Evolutionary conservation across 2,113 vertebrate genomes (phyloP), one percentile per base, ranked within the genome.

Genomic region (Indri indri): DNA sequence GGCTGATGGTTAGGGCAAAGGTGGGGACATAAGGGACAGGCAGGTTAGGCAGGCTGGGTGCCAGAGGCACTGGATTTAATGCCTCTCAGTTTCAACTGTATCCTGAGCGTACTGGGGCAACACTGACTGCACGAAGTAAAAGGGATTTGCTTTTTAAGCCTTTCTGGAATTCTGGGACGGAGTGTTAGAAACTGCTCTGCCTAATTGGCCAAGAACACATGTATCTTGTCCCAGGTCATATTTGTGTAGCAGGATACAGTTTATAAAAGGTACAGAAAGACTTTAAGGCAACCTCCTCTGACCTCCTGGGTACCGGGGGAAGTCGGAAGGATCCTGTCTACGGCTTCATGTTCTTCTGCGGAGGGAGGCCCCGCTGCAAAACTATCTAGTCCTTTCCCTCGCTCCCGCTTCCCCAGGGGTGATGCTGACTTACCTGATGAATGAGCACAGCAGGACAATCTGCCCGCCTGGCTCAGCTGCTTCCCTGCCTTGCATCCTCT

Each of bases 261-360:
- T 73, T 70, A 9, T 59, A 45, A 71, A 66, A 89, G 59, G 34
- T 66, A 37, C 6, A 83, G 1, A 13, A 59, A 76, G 23, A 37
- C 32, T 63, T 61, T 11, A 83, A 73, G 8, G 18, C 7, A 74
- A 34, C 10, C 8, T 94, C 61, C 37, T 65, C 77, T 84, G 50
- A 79, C 9, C 11, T 73, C 8, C 3, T n/a, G 34, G 40, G 22
- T 45, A 4, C 7, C 45, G 61, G 54, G 16, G 14, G 37, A 3
- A 18, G 13, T 0, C 5, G 40, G 27, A 6, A 45, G 2, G 0
- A 12, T 79, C 11, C 30, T 45, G 2, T n/a, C 9, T 8, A 10
- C 11, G 23, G 22, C 2, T 54, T 18, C 57, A 7, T 47, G 22
- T 20, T 84, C 83, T 47, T 18, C 40, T 40, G 22, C 25, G 47